Percentiles rank a stretch among this genome's conserved stretches.
Evolutionary conservation across 1,140 invertebrate species (phyloP).

Genomic region (Drosophila elegans): DNA sequence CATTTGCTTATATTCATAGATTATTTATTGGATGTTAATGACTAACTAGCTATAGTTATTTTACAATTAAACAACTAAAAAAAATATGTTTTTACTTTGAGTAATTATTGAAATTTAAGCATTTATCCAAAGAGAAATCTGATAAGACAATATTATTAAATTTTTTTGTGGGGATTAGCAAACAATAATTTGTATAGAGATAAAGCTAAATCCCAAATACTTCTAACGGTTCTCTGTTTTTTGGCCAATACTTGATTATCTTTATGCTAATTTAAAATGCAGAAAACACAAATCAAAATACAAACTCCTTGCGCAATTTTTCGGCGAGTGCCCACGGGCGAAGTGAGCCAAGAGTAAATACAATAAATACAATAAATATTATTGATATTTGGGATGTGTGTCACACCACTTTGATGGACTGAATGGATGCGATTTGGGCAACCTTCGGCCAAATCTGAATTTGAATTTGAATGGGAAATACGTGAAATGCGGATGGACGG

Average conservation of each 20-base stretch:
- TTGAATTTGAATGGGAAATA: constrained; percentile 61
- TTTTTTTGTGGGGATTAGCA: not conserved
- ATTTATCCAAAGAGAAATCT: not conserved
- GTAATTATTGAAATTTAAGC: not conserved
- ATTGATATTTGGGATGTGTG: constrained; percentile 35
- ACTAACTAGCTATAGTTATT: too few species aligned
- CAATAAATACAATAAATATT: constrained; percentile 17
- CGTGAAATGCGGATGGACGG: constrained; percentile 65
- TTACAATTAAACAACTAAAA: too few species aligned
- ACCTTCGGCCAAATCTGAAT: constrained; percentile 46
- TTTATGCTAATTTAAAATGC: constrained; percentile 11
- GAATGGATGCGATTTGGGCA: constrained; percentile 41
- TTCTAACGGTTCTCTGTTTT: constrained; percentile 26
- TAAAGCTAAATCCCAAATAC: not conserved
- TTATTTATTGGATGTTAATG: too few species aligned
- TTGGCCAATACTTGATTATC: not conserved
- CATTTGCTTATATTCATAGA: too few species aligned
- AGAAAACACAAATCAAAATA: not conserved
- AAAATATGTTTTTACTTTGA: too few species aligned
- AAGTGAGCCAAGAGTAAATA: constrained; percentile 17
- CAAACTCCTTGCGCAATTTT: constrained; percentile 29
- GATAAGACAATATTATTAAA: constrained; percentile 22
- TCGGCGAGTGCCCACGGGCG: constrained; percentile 1
- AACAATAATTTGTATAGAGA: constrained; percentile 2
- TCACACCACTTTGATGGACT: constrained; percentile 17